Percentiles rank a stretch among this genome's conserved stretches.
phyloP scores from a whole-genome alignment of 1,140 invertebrate species.

The Cyrtorhinus lividipennis region DNA sequence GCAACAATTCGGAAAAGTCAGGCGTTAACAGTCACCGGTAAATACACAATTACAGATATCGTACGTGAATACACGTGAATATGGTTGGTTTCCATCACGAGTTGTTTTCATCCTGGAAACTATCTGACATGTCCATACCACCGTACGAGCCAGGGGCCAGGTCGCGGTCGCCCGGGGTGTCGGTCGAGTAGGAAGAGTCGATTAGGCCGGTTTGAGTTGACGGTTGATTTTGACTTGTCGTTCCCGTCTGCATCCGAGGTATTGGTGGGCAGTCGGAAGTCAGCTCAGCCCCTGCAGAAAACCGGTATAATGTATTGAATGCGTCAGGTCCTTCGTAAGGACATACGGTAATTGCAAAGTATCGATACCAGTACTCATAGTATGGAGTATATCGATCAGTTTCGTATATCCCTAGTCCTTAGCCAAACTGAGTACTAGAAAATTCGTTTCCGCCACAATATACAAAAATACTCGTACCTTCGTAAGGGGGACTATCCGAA shows the following conservation, averaged over 20 bases:
- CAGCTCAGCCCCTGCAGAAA: not conserved
- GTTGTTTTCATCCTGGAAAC: constrained; percentile 24
- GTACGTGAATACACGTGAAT: too few relatives aligned
- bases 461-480: constrained; percentile 11
- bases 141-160: not conserved
- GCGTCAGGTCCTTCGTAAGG: too few relatives aligned
- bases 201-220: constrained; percentile 2
- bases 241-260: not conserved
- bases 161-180: not conserved
- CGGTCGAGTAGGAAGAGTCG: not conserved
- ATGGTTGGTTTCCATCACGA: too few relatives aligned
- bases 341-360: too few relatives aligned
- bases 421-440: not conserved
- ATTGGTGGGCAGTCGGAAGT: not conserved
- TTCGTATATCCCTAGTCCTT: not conserved
- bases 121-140: constrained; percentile 23
- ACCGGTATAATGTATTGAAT: constrained; percentile 1
- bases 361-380: too few relatives aligned
- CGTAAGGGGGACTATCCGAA: constrained; percentile 31
- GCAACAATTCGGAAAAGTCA: too few relatives aligned
- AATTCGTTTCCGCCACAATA: not conserved
- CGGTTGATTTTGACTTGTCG: not conserved
- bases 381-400: too few relatives aligned
- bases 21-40: too few relatives aligned
- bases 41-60: too few relatives aligned